Percentiles rank a stretch among this genome's conserved stretches.
phyloP scores from a whole-genome alignment of 2,888 invertebrate species.

The Pterostichus madidus region DNA sequence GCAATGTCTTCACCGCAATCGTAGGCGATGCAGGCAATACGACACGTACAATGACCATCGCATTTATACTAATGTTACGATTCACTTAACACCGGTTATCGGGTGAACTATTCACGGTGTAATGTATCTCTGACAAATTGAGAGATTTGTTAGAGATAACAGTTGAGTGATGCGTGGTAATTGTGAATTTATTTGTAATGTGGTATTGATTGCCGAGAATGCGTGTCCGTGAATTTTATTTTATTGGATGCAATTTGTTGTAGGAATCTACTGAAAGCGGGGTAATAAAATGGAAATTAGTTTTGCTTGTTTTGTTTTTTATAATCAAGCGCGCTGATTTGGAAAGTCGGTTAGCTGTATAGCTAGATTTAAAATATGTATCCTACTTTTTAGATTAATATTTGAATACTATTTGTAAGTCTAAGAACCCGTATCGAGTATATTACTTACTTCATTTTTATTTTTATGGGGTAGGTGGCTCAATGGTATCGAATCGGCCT shows the following conservation, averaged over 20 bases:
- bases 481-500: too few species aligned
- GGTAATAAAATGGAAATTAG: background rate
- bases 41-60: background rate
- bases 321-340: too few species aligned
- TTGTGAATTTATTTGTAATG: constrained; percentile 5
- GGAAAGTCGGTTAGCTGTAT: background rate
- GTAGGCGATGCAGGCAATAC: background rate
- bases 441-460: too few species aligned
- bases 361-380: background rate
- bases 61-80: constrained; percentile 19
- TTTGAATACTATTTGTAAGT: too few species aligned
- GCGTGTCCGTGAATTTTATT: background rate
- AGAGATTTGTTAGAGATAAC: constrained; percentile 34
- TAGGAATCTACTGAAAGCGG: background rate
- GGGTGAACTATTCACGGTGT: constrained; percentile 5
- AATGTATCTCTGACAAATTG: constrained; percentile 15
- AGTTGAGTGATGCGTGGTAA: background rate
- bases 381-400: too few species aligned
- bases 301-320: constrained; percentile 18
- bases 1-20: background rate
- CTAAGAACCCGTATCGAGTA: too few species aligned
- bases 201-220: constrained; percentile 7
- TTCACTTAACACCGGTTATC: constrained; percentile 38
- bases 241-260: constrained; percentile 21
- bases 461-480: too few species aligned